Conservation (phyloP, 2,888 invertebrate genomes). For the Hipparchia sbordonii region DNA sequence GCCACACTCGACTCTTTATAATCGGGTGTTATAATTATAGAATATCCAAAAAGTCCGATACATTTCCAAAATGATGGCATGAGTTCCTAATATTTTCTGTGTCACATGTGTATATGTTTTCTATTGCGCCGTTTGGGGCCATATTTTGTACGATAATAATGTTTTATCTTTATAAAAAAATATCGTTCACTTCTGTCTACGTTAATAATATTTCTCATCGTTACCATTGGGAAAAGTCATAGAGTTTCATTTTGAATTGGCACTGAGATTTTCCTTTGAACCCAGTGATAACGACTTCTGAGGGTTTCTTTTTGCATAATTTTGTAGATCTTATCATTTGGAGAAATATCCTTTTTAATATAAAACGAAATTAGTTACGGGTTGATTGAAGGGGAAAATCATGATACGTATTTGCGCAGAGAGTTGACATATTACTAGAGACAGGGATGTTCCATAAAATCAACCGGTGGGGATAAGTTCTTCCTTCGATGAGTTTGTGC, state of each 20-base stretch:
- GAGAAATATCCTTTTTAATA: conserved; percentile 33
- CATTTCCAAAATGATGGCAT: background rate
- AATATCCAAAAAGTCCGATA: background rate
- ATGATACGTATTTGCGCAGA: background rate
- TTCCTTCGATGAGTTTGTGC: no score
- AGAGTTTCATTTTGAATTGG: conserved; percentile 47
- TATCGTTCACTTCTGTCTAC: conserved; percentile 21
- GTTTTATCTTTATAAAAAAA: conserved; percentile 32
- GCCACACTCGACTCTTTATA: no score
- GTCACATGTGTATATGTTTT: conserved; percentile 1
- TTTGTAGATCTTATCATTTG: conserved; percentile 47
- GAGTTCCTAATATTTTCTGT: background rate
- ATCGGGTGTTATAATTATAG: no score
- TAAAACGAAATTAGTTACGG: conserved; percentile 20
- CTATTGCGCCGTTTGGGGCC: background rate
- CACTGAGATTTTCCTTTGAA: conserved; percentile 58
- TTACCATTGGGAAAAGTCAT: conserved; percentile 37
- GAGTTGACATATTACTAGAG: background rate
- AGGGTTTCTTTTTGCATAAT: conserved; percentile 52
- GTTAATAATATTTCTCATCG: conserved; percentile 23
- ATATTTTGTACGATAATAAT: conserved; percentile 12
- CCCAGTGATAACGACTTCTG: conserved; percentile 53
- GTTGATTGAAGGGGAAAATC: conserved; percentile 28
- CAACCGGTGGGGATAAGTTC: no score
- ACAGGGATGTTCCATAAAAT: background rate